phyloP scores from a whole-genome alignment of 1,140 invertebrate species.

The Tachypleus tridentatus region DNA sequence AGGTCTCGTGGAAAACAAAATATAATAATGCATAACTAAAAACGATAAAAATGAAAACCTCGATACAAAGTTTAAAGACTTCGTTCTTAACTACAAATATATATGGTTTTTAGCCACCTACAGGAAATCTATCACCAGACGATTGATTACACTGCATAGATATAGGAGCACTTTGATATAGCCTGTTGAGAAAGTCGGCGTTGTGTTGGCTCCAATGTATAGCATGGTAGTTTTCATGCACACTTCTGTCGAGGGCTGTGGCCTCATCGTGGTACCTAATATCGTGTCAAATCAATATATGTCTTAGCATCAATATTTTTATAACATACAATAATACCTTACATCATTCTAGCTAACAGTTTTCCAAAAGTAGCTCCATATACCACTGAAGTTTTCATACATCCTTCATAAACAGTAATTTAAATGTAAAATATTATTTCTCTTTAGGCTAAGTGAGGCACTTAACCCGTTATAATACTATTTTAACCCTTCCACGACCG shows the following conservation, averaged over 20 bases:
- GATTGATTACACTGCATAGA: constrained; percentile 94
- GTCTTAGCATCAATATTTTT: too few relatives aligned
- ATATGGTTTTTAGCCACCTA: constrained; percentile 23
- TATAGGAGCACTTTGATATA: constrained; percentile 74
- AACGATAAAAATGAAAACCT: not conserved
- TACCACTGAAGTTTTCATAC: too few relatives aligned
- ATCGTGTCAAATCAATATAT: too few relatives aligned
- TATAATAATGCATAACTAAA: constrained; percentile 1
- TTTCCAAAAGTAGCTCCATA: too few relatives aligned
- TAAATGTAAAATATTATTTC: too few relatives aligned
- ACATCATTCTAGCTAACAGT: too few relatives aligned
- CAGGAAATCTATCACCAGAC: constrained; percentile 68
- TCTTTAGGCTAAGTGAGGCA: too few relatives aligned
- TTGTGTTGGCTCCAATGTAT: constrained; percentile 74
- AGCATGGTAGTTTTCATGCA: constrained; percentile 50
- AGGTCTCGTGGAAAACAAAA: not conserved
- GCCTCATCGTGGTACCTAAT: constrained; percentile 29
- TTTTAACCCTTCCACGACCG: too few relatives aligned
- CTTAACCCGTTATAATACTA: too few relatives aligned
- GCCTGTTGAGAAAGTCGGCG: constrained; percentile 51
- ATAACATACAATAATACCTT: too few relatives aligned
- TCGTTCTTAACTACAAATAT: not conserved
- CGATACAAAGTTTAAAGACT: not conserved
- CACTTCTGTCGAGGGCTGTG: constrained; percentile 22
- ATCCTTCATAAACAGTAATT: too few relatives aligned